A percentile compares a stretch with the other conserved stretches of the same genome.
These are phyloP conservation scores for Heliothis peltigera DNA, from an alignment of 2,888 invertebrate genomes.

Conservation along the genomic window DNA sequence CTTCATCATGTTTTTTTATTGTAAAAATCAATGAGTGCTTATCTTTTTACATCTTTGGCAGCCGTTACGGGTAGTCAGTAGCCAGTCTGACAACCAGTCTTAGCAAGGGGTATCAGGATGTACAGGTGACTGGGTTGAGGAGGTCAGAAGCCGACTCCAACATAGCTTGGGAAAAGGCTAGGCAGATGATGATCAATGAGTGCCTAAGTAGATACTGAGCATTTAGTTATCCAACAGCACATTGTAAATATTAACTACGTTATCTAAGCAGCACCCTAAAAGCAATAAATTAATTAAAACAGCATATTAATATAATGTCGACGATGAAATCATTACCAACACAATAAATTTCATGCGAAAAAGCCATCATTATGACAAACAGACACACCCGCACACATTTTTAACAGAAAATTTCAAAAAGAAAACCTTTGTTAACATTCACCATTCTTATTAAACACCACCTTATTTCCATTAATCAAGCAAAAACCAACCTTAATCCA, in stretches of 20 bases:
- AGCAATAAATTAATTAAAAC: slow-evolving; percentile 41
- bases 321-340: slow-evolving; percentile 35
- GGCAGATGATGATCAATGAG: too few relatives aligned
- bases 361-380: slow-evolving; percentile 57
- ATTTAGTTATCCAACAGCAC: too few relatives aligned
- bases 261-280: slow-evolving; percentile 2
- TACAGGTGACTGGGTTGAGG: too few relatives aligned
- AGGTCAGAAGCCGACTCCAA: neutral
- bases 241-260: too few relatives aligned
- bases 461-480: slow-evolving; percentile 4
- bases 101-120: too few relatives aligned
- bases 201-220: too few relatives aligned
- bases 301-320: slow-evolving; percentile 11
- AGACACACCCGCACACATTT: slow-evolving; percentile 66
- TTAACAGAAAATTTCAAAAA: slow-evolving; percentile 66
- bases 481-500: slow-evolving; percentile 38
- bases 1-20: too few relatives aligned
- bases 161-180: neutral
- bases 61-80: too few relatives aligned
- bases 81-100: too few relatives aligned
- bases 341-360: slow-evolving; percentile 58
- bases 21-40: too few relatives aligned
- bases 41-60: too few relatives aligned
- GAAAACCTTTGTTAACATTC: slow-evolving; percentile 63
- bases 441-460: slow-evolving; percentile 61